Evolutionary conservation across 2,888 invertebrate species (phyloP).

Genomic region (Odontothrips loti): DNA sequence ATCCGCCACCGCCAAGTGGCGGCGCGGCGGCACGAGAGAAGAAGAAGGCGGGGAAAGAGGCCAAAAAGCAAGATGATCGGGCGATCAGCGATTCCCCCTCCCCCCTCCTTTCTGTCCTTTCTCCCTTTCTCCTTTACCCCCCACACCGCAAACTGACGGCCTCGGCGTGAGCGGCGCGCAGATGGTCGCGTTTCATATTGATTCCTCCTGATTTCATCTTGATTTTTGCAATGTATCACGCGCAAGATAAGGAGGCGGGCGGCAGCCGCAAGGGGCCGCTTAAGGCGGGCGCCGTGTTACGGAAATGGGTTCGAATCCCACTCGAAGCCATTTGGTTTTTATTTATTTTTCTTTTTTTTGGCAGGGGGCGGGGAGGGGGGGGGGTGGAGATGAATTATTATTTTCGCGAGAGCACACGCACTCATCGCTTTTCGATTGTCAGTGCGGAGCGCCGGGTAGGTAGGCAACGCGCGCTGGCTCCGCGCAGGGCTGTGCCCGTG

Average conservation of each 20-base stretch:
- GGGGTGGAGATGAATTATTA: too few relatives aligned
- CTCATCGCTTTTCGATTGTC: too few relatives aligned
- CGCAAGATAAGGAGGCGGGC: neutral
- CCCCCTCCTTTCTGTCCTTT: neutral
- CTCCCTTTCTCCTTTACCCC: neutral
- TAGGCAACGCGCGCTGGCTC: neutral
- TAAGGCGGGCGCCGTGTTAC: too few relatives aligned
- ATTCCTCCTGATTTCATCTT: constrained; percentile 20
- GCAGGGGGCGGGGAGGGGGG: too few relatives aligned
- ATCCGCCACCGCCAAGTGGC: too few relatives aligned
- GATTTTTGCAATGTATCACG: constrained; percentile 15
- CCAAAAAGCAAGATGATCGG: constrained; percentile 1
- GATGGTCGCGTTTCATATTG: neutral
- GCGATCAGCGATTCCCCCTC: constrained; percentile 12
- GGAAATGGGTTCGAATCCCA: too few relatives aligned
- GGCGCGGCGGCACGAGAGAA: too few relatives aligned
- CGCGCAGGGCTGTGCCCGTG: neutral
- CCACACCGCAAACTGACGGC: neutral
- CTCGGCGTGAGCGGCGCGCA: neutral
- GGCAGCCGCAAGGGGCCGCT: too few relatives aligned
- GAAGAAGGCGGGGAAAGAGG: neutral
- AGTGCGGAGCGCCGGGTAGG: neutral
- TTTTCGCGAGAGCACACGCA: too few relatives aligned
- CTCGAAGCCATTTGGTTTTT: too few relatives aligned
- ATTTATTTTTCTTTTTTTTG: too few relatives aligned